Conservation (phyloP, 2,113 vertebrate genomes). For the Macaca mulatta region DNA sequence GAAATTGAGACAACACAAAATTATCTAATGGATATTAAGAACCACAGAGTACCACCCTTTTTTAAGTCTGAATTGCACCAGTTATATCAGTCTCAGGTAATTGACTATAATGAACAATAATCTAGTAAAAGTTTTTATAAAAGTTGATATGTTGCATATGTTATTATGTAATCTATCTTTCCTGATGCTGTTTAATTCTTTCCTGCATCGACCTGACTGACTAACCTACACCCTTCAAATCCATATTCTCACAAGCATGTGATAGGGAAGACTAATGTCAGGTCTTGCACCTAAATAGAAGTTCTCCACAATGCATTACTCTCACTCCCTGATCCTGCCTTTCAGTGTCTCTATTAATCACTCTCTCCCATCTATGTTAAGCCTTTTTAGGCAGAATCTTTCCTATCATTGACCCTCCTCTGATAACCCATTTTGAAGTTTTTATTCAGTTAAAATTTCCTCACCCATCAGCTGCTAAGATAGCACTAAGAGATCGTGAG, state of each 20-base stretch:
- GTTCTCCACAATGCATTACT: background rate
- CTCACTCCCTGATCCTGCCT: background rate
- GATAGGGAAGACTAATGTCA: background rate
- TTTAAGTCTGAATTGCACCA: slow-evolving; percentile 87
- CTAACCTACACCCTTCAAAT: background rate
- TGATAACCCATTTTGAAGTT: background rate
- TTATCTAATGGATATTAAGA: slow-evolving; percentile 82
- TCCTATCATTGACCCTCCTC: background rate
- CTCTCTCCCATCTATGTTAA: background rate
- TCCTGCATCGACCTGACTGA: background rate
- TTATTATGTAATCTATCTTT: background rate
- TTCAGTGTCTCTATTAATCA: background rate
- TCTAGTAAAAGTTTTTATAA: background rate
- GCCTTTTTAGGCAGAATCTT: background rate
- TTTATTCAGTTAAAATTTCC: background rate
- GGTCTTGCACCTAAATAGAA: background rate
- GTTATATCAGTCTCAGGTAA: slow-evolving; percentile 81
- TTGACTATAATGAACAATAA: background rate
- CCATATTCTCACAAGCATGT: background rate
- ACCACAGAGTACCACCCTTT: slow-evolving; percentile 85
- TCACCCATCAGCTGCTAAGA: background rate
- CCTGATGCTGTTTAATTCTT: background rate
- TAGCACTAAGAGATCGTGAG: background rate
- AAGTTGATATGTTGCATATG: background rate
- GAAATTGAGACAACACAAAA: slow-evolving; percentile 83